These are phyloP conservation scores for Coenonympha arcania DNA, from an alignment of 2,888 invertebrate species.

Conservation along the genomic window DNA sequence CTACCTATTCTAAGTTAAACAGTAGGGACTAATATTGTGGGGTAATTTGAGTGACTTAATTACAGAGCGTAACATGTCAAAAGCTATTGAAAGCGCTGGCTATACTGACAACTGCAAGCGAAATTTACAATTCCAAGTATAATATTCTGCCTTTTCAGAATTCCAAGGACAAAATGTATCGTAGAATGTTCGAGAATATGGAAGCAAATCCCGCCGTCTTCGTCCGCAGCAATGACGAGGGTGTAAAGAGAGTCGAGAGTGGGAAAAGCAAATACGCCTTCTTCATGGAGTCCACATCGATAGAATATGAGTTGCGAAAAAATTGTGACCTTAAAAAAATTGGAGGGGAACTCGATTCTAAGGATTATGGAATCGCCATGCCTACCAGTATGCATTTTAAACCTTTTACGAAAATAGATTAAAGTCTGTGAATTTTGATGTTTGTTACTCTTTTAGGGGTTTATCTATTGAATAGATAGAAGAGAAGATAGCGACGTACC, in stretches of 20 bases:
- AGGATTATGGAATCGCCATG: constrained; percentile 88
- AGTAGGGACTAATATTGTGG: no score
- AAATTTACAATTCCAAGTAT: no score
- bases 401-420: background rate
- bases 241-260: constrained; percentile 82
- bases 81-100: no score
- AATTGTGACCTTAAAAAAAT: constrained; percentile 87
- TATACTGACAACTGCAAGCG: no score
- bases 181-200: constrained; percentile 93
- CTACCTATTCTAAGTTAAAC: no score
- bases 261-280: constrained; percentile 83
- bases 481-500: no score
- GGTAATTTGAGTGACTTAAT: no score
- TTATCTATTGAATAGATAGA: no score
- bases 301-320: constrained; percentile 90
- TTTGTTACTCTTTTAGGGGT: no score
- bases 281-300: constrained; percentile 95
- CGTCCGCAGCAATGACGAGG: constrained; percentile 84
- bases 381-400: constrained; percentile 78
- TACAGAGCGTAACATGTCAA: no score
- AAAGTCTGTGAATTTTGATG: no score
- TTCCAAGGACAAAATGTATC: constrained; percentile 88
- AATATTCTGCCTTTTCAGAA: constrained; percentile 41
- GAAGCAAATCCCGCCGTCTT: constrained; percentile 84
- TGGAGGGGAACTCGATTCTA: constrained; percentile 87